Percentiles rank a stretch among this genome's conserved stretches.
Evolutionary conservation across 2,888 invertebrate genomes (phyloP).

Genomic region (Iphiclides podalirius): DNA sequence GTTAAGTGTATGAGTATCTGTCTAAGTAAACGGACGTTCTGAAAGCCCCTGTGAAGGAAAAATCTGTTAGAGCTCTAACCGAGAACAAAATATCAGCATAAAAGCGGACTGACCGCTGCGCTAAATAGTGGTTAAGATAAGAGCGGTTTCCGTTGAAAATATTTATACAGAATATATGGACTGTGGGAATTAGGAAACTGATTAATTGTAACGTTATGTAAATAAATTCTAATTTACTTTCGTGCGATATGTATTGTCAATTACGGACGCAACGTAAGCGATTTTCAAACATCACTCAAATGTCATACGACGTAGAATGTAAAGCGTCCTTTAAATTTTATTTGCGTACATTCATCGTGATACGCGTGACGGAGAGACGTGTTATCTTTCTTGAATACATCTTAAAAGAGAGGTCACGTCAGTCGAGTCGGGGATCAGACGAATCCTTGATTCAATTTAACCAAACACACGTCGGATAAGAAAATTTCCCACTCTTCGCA

Average conservation of each 20-base stretch:
- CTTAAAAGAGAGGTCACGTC: conserved; percentile 9
- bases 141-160: conserved; percentile 48
- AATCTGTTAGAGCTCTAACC: too few relatives aligned
- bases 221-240: conserved; percentile 1
- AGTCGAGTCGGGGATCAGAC: conserved; percentile 26
- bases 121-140: conserved; percentile 26
- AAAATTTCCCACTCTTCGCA: conserved; percentile 34
- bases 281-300: too few relatives aligned
- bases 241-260: not conserved
- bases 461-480: conserved; percentile 45
- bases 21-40: too few relatives aligned
- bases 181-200: conserved; percentile 52
- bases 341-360: not conserved
- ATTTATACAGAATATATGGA: conserved; percentile 45
- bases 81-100: too few relatives aligned
- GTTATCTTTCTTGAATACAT: conserved; percentile 2
- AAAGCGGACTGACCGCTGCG: not conserved
- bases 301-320: too few relatives aligned
- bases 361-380: not conserved
- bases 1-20: too few relatives aligned
- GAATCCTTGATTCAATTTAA: conserved; percentile 45
- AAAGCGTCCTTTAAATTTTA: too few relatives aligned
- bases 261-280: too few relatives aligned
- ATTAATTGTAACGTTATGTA: conserved; percentile 27
- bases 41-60: too few relatives aligned